Evolutionary conservation across 2,888 invertebrate genomes (phyloP).

Genomic region (Taphrorychus bicolor): DNA sequence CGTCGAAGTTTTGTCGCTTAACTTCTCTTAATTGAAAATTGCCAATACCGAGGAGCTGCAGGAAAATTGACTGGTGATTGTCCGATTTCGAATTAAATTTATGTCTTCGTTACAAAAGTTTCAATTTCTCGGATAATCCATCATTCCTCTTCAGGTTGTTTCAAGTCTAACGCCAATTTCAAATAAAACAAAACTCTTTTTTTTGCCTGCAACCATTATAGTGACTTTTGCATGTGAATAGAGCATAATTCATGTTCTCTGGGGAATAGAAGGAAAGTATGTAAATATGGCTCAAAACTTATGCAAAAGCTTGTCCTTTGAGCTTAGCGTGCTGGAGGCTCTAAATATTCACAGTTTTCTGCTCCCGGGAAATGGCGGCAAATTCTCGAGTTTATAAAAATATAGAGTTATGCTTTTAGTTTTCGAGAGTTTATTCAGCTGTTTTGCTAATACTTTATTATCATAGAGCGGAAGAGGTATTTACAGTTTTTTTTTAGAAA

Average conservation of each 20-base stretch:
- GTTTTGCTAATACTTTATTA: background rate
- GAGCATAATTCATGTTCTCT: background rate
- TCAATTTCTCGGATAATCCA: too few relatives aligned
- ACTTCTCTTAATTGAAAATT: conserved; percentile 6
- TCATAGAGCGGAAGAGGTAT: background rate
- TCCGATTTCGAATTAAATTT: background rate
- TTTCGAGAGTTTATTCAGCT: background rate
- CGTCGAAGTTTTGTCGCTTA: conserved; percentile 1
- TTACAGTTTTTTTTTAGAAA: too few relatives aligned
- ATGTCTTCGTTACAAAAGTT: too few relatives aligned
- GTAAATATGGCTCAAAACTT: background rate
- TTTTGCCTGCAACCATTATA: background rate
- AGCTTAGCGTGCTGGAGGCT: background rate
- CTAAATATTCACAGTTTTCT: background rate
- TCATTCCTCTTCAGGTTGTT: too few relatives aligned
- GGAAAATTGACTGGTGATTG: background rate
- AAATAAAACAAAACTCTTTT: background rate
- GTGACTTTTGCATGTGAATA: background rate
- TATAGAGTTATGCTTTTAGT: background rate
- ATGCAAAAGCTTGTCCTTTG: background rate
- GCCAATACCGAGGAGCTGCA: background rate
- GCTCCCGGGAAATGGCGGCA: background rate
- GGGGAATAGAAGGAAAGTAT: background rate
- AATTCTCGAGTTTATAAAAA: background rate
- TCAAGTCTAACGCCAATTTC: too few relatives aligned